Conservation (phyloP, 1,140 invertebrate species). For the Homalodisca vitripennis region DNA sequence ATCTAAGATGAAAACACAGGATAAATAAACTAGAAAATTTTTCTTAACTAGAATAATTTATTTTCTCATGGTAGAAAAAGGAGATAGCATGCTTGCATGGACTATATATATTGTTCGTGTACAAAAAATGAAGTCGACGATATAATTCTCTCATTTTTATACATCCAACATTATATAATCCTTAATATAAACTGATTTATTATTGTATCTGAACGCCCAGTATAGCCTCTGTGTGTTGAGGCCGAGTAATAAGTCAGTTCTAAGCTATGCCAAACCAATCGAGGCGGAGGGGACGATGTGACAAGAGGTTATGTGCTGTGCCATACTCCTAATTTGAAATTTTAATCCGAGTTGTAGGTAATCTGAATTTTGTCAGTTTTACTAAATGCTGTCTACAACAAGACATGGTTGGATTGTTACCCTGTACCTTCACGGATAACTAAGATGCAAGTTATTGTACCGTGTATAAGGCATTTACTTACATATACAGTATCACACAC, state of each 20-base stretch:
- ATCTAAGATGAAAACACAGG: too few species aligned
- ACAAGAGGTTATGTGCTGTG: constrained; percentile 8
- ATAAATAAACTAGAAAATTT: constrained; percentile 30
- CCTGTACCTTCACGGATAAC: constrained; percentile 24
- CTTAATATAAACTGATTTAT: constrained; percentile 32
- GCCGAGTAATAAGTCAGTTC: constrained; percentile 19
- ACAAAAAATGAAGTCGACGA: constrained; percentile 36
- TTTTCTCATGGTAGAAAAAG: constrained; percentile 45
- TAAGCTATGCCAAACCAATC: constrained; percentile 21
- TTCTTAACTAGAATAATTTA: constrained; percentile 45
- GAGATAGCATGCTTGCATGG: constrained; percentile 44
- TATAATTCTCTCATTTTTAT: constrained; percentile 33
- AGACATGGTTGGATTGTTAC: constrained; percentile 9
- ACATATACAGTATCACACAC: constrained; percentile 21
- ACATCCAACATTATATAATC: constrained; percentile 32
- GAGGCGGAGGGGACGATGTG: background rate
- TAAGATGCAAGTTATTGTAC: constrained; percentile 18
- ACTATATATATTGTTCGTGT: constrained; percentile 38
- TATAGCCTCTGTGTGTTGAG: constrained; percentile 5
- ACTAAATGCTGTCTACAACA: background rate
- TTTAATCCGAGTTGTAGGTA: background rate
- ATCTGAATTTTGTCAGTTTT: background rate
- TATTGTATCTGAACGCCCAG: constrained; percentile 26
- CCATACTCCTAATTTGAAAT: background rate
- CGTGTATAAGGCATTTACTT: constrained; percentile 23